Evolutionary conservation across 53 echinoderm and acorn worm species (phyloP), one percentile per base, ranked within the genome.

Genomic region (Antedon mediterranea): DNA sequence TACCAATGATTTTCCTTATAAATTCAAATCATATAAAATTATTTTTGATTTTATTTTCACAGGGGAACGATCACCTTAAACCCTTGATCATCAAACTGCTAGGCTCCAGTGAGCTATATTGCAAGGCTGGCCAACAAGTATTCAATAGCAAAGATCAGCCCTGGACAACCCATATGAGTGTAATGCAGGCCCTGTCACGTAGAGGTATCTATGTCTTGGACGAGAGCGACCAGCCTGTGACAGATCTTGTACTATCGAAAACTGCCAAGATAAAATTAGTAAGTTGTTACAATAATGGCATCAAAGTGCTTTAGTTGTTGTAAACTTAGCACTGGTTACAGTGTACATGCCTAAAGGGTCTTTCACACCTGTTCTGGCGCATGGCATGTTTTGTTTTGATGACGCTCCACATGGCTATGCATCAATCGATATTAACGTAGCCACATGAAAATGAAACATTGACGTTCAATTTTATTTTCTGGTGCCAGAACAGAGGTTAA

Each of bases 1-100:
- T 44, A 15, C 26, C 26, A 15, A 18, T 44, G 15, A n/a, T n/a
- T n/a, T n/a, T n/a, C n/a, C n/a, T 44, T 7, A 72, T 29, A 72
- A 31, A 31, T 33, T 31, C 43, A 72, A 26, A 30, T 29, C 28
- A 30, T 13, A 30, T 30, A 31, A 29, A 30, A 72, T 75, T 32
- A n/a, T 74, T 27, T n/a, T 28, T 18, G 37, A 6, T 37, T 37
- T 32, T 32, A n/a, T 80, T 80, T 80, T 44, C 28, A 1, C 71
- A 95, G 95, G 95, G 95, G 43, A 85, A 91, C 72, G 97, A 95
- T 30, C 92, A 95, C 77, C 78, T 95, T 30, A 92, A 92, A 30
- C 97, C 97, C 15, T 82, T 89, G 0, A 89, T 95, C 15, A 95
- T 95, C 88, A 89, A 95, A 87, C 97, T 92, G 77, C 88, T 95